Conservation (phyloP, 2,888 invertebrate species). For the Ceramica pisi region DNA sequence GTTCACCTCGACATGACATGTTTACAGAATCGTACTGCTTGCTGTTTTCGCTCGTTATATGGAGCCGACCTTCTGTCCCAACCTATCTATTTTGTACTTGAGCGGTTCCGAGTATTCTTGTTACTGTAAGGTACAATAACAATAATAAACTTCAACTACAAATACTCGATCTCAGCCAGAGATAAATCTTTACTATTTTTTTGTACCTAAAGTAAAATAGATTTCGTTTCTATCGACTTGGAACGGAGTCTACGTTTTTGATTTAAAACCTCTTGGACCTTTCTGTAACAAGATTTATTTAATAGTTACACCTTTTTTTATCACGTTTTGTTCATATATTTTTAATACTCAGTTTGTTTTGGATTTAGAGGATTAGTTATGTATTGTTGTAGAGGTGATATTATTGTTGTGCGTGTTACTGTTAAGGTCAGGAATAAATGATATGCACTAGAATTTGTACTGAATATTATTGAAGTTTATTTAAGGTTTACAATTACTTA, state of each 20-base stretch:
- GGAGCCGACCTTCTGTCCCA: slow-evolving; percentile 1
- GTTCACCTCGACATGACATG: too few relatives aligned
- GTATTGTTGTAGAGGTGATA: too few relatives aligned
- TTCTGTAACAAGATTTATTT: slow-evolving; percentile 24
- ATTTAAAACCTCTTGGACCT: slow-evolving; percentile 37
- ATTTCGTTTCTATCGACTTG: slow-evolving; percentile 44
- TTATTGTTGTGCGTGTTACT: too few relatives aligned
- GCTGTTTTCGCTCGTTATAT: not conserved
- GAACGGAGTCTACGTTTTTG: slow-evolving; percentile 8
- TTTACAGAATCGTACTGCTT: too few relatives aligned
- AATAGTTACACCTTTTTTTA: not conserved
- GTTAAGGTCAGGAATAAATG: too few relatives aligned
- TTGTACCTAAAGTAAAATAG: slow-evolving; percentile 30
- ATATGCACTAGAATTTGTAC: too few relatives aligned
- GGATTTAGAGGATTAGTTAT: too few relatives aligned
- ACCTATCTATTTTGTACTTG: not conserved
- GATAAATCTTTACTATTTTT: slow-evolving; percentile 42
- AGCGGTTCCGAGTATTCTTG: slow-evolving; percentile 4
- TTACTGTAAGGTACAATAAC: slow-evolving; percentile 13
- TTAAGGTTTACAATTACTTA: too few relatives aligned
- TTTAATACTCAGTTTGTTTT: too few relatives aligned
- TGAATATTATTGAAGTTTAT: too few relatives aligned
- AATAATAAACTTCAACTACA: slow-evolving; percentile 39
- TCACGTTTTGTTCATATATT: not conserved
- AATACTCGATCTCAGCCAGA: slow-evolving; percentile 18